Conservation (phyloP, 2,888 invertebrate genomes). For the Lithophane semibrunnea region DNA sequence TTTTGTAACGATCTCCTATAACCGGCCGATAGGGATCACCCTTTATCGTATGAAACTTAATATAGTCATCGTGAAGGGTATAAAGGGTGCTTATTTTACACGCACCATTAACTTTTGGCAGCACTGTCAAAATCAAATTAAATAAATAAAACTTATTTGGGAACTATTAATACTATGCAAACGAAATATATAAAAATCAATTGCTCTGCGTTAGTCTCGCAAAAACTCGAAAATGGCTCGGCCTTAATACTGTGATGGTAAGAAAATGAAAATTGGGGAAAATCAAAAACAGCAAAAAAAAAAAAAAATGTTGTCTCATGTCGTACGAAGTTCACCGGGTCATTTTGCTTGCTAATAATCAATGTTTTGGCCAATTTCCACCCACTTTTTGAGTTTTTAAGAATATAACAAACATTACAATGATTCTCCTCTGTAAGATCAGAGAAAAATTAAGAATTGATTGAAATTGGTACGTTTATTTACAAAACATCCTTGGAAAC, state of each 20-base stretch:
- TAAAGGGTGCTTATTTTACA: neutral
- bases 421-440: neutral
- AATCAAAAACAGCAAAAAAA: too few species aligned
- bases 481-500: neutral
- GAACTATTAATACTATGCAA: neutral
- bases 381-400: neutral
- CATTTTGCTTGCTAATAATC: neutral
- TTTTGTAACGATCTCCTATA: neutral
- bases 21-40: neutral
- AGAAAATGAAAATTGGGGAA: too few species aligned
- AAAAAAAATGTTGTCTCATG: too few species aligned
- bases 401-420: neutral
- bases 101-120: too few species aligned
- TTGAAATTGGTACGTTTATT: neutral
- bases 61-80: neutral
- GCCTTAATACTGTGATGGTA: too few species aligned
- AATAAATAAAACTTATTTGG: too few species aligned
- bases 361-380: neutral
- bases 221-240: too few species aligned
- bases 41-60: conserved; percentile 14
- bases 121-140: too few species aligned
- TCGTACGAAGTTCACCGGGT: too few species aligned
- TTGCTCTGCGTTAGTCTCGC: too few species aligned
- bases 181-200: too few species aligned
- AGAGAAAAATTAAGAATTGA: neutral